These are phyloP conservation scores for Cristatella mucedo DNA, from an alignment of 2,888 invertebrate genomes.

Conservation along the genomic window DNA sequence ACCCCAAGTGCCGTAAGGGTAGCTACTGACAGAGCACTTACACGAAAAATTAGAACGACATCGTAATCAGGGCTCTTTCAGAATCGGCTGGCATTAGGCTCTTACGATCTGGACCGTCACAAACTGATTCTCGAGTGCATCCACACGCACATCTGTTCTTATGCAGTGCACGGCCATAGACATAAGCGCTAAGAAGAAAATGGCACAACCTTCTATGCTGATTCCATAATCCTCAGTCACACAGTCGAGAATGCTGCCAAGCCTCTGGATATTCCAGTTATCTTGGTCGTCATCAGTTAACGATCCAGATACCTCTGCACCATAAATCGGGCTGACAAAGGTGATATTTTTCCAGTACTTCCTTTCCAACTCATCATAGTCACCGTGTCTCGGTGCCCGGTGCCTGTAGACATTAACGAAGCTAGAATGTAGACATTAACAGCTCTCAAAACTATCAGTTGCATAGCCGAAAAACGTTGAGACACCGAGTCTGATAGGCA, in stretches of 20 bases:
- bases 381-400: conserved; percentile 32
- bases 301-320: conserved; percentile 91
- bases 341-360: conserved; percentile 98
- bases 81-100: too few relatives aligned
- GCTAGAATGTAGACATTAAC: too few relatives aligned
- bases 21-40: too few relatives aligned
- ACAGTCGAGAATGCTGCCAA: conserved; percentile 83
- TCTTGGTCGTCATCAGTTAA: conserved; percentile 68
- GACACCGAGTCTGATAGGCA: not conserved
- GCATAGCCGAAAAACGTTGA: not conserved
- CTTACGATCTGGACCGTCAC: too few relatives aligned
- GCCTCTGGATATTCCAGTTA: conserved; percentile 75
- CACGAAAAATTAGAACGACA: too few relatives aligned
- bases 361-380: conserved; percentile 43
- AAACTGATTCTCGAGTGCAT: too few relatives aligned
- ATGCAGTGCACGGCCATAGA: too few relatives aligned
- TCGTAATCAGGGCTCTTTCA: too few relatives aligned
- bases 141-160: too few relatives aligned
- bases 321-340: conserved; percentile 88
- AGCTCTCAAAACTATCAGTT: too few relatives aligned
- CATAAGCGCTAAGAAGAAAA: too few relatives aligned
- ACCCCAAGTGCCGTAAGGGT: too few relatives aligned
- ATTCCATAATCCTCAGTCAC: conserved; percentile 88
- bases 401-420: conserved; percentile 22
- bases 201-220: conserved; percentile 49